These are phyloP conservation scores for Aphelinus certus DNA, from an alignment of 1,140 invertebrate genomes.

Conservation along the genomic window DNA sequence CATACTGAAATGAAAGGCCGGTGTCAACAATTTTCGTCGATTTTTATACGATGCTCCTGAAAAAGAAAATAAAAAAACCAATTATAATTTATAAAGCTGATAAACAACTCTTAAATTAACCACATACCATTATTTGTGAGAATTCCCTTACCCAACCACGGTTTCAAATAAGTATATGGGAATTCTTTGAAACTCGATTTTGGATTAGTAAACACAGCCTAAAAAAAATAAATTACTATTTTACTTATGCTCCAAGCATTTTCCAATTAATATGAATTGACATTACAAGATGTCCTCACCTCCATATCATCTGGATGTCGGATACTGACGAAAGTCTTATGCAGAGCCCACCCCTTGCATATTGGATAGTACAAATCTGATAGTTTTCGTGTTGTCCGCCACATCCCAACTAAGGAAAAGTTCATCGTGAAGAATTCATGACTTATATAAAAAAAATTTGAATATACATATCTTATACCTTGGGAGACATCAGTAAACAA, in stretches of 20 bases:
- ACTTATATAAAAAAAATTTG: neutral
- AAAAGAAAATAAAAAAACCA: neutral
- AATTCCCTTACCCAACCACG: neutral
- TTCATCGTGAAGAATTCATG: neutral
- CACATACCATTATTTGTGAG: slow-evolving; percentile 1
- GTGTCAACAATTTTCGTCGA: slow-evolving; percentile 80
- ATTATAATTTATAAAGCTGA: neutral
- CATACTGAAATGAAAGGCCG: slow-evolving; percentile 80
- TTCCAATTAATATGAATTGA: too few relatives aligned
- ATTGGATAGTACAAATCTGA: neutral
- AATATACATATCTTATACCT: neutral
- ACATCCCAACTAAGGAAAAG: neutral
- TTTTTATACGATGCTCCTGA: slow-evolving; percentile 75
- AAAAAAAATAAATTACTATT: neutral
- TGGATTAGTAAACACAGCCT: neutral
- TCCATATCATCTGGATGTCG: slow-evolving; percentile 17
- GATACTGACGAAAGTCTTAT: neutral
- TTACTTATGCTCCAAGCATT: too few relatives aligned
- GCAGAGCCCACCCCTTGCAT: neutral
- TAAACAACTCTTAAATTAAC: neutral
- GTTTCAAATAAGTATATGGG: neutral
- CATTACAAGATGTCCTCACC: neutral
- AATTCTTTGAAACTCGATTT: neutral
- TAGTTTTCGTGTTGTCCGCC: neutral
- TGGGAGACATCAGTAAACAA: neutral